Evolutionary conservation across 2,113 vertebrate genomes (phyloP).

Genomic region (Paralichthys olivaceus): DNA sequence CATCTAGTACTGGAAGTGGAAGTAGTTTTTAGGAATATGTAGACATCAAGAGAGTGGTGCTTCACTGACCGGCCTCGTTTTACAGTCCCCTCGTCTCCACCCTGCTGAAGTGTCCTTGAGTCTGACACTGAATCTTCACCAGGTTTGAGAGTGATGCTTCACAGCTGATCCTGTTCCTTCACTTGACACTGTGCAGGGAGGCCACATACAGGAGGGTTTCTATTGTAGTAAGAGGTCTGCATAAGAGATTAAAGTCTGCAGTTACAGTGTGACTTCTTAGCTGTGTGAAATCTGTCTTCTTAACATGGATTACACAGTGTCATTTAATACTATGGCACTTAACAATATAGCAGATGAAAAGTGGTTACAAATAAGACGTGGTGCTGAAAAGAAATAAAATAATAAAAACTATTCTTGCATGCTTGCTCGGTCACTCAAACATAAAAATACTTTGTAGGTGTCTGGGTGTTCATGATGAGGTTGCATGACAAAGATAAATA

Average conservation of each 20-base stretch:
- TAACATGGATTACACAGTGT: background rate
- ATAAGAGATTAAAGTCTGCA: background rate
- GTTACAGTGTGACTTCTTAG: background rate
- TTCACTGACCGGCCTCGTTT: background rate
- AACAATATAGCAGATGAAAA: too few species aligned
- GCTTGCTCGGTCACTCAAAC: too few species aligned
- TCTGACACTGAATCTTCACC: conserved; percentile 6
- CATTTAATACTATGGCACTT: background rate
- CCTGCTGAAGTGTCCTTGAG: conserved; percentile 32
- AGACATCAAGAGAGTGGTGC: background rate
- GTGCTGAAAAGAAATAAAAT: too few species aligned
- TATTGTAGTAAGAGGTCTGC: background rate
- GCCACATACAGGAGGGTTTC: background rate
- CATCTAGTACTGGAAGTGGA: background rate
- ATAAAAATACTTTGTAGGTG: conserved; percentile 26
- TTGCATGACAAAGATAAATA: conserved; percentile 36
- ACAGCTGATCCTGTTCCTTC: conserved; percentile 28
- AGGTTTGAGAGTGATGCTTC: conserved; percentile 8
- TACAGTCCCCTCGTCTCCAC: background rate
- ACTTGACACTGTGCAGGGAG: background rate
- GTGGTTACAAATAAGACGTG: too few species aligned
- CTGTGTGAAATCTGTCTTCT: background rate
- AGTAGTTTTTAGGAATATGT: background rate
- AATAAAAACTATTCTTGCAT: too few species aligned
- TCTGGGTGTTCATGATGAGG: conserved; percentile 34